These are phyloP conservation scores for Nematopogon swammerdamellus DNA, from an alignment of 2,888 invertebrate genomes.

Conservation along the genomic window DNA sequence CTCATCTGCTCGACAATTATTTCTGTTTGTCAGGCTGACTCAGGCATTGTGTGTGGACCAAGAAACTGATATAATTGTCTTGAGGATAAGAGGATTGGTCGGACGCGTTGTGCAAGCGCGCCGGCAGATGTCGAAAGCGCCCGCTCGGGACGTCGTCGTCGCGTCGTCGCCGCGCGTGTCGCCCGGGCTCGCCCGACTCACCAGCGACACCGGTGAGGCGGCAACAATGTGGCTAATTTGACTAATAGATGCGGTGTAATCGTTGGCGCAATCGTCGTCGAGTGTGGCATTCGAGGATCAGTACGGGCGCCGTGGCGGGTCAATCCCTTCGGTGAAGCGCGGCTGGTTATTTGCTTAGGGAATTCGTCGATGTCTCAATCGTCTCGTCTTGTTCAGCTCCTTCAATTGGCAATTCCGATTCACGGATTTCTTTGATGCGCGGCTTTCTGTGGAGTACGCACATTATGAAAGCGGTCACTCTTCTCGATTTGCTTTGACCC, in stretches of 20 bases:
- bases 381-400: too few relatives aligned
- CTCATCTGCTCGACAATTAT: constrained; percentile 25
- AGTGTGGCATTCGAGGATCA: constrained; percentile 50
- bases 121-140: neutral
- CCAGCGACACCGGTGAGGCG: constrained; percentile 11
- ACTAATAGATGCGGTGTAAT: constrained; percentile 56
- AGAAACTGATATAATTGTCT: constrained; percentile 44
- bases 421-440: too few relatives aligned
- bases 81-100: constrained; percentile 43
- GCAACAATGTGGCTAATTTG: constrained; percentile 55
- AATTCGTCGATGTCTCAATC: too few relatives aligned
- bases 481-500: too few relatives aligned
- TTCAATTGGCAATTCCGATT: too few relatives aligned
- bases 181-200: too few relatives aligned
- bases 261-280: constrained; percentile 30
- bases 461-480: too few relatives aligned
- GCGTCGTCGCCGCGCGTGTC: too few relatives aligned
- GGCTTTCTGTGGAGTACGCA: too few relatives aligned
- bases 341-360: too few relatives aligned
- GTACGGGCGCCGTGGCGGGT: constrained; percentile 11
- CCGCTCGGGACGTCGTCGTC: neutral
- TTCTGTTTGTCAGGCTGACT: constrained; percentile 34
- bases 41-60: constrained; percentile 43
- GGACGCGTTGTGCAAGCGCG: neutral
- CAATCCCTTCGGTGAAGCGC: too few relatives aligned